phyloP scores from a whole-genome alignment of 2,113 vertebrate genomes.

The Lagopus leucura region DNA sequence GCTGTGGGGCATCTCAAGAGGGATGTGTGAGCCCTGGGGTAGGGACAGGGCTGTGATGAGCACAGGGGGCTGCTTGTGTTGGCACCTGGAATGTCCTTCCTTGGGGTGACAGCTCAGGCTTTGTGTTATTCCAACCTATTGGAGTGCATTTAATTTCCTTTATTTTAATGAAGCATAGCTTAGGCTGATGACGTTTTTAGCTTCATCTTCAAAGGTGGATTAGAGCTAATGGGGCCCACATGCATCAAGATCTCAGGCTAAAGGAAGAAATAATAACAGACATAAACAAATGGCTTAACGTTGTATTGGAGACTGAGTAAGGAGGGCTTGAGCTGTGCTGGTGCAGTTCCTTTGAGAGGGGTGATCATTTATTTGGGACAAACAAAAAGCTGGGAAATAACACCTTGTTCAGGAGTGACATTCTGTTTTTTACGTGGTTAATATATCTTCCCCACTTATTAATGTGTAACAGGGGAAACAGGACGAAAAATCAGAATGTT shows the following conservation, averaged over 20 bases:
- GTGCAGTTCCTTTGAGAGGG: not conserved
- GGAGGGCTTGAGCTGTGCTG: not conserved
- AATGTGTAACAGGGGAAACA: not conserved
- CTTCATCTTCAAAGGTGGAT: constrained; percentile 1
- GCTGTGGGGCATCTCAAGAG: not conserved
- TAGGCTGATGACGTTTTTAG: not conserved
- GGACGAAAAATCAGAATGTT: not conserved
- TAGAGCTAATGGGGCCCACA: constrained; percentile 27
- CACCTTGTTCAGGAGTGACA: not conserved
- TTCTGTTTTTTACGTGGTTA: not conserved
- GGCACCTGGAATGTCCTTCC: constrained; percentile 50
- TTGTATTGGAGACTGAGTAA: not conserved
- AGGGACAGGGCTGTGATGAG: not conserved
- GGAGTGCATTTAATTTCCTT: constrained; percentile 60
- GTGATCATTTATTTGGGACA: not conserved
- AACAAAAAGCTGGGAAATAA: not conserved
- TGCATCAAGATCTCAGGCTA: not conserved
- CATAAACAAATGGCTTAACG: not conserved
- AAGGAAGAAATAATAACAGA: not conserved
- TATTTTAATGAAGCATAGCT: not conserved
- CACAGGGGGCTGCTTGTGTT: not conserved
- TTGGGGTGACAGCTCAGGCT: constrained; percentile 3
- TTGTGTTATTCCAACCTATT: not conserved
- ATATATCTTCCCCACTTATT: not conserved
- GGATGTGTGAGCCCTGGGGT: not conserved